These are phyloP conservation scores for Metalampra italica DNA, from an alignment of 2,888 invertebrate species.

Conservation along the genomic window DNA sequence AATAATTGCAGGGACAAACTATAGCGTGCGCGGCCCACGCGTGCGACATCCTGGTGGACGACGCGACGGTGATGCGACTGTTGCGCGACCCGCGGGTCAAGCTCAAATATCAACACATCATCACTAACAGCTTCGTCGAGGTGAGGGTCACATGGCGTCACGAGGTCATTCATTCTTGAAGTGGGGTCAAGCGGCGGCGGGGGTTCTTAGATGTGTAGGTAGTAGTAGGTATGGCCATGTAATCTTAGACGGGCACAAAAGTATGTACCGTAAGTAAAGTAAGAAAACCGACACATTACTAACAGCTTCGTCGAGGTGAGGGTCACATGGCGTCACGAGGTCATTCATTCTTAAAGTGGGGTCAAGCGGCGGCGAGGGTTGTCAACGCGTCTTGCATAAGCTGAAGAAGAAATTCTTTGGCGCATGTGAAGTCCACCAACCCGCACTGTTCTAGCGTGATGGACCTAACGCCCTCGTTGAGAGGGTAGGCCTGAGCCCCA, in stretches of 20 bases:
- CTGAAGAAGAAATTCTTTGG: too few species aligned
- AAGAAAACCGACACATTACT: conserved; percentile 97
- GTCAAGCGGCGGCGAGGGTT: too few species aligned
- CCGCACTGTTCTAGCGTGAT: too few species aligned
- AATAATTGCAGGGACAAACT: conserved; percentile 83
- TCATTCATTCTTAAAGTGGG: neutral
- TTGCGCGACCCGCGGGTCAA: conserved; percentile 92
- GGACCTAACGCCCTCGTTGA: too few species aligned
- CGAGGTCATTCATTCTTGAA: neutral
- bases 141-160: conserved; percentile 66
- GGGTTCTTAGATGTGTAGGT: too few species aligned
- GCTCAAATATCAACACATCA: conserved; percentile 97
- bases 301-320: conserved; percentile 98
- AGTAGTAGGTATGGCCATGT: neutral
- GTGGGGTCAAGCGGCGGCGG: too few species aligned
- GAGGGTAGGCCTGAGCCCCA: too few species aligned
- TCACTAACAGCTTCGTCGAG: conserved; percentile 99
- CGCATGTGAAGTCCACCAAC: too few species aligned
- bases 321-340: conserved; percentile 2
- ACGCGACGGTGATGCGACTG: conserved; percentile 96
- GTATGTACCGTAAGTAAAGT: conserved; percentile 88
- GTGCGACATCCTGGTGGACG: conserved; percentile 98
- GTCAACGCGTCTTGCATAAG: too few species aligned
- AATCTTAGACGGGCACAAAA: neutral
- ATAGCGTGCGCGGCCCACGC: conserved; percentile 98